These are phyloP conservation scores for Thamnaconus septentrionalis DNA, from an alignment of 2,113 vertebrate genomes.

Conservation along the genomic window DNA sequence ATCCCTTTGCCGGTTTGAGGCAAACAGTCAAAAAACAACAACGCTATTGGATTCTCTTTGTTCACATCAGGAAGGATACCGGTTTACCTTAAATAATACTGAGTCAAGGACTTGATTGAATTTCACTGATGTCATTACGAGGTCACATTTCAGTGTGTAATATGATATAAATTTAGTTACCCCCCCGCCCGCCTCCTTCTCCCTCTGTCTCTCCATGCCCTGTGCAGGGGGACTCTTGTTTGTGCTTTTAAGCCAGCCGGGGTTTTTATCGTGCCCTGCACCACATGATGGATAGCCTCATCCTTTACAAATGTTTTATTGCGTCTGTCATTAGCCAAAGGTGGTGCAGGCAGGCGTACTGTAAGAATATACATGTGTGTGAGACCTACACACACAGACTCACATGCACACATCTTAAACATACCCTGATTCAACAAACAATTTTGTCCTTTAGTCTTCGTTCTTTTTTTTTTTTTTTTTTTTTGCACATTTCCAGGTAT, in stretches of 20 bases:
- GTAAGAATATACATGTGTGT: constrained; percentile 34
- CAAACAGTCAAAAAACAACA: constrained; percentile 48
- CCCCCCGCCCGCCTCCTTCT: constrained; percentile 20
- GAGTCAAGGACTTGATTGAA: constrained; percentile 78
- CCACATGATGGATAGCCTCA: constrained; percentile 67
- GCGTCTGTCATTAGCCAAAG: constrained; percentile 68
- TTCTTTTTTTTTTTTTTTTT: neutral
- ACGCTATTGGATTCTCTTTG: constrained; percentile 73
- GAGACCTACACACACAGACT: no score
- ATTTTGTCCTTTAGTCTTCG: neutral
- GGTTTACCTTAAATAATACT: constrained; percentile 80
- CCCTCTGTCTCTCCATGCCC: constrained; percentile 29
- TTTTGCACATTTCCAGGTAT: constrained; percentile 10
- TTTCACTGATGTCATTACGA: constrained; percentile 79
- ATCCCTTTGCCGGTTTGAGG: neutral
- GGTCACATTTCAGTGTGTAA: constrained; percentile 83
- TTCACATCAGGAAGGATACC: constrained; percentile 76
- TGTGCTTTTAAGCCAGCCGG: constrained; percentile 70
- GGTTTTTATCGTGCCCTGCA: constrained; percentile 41
- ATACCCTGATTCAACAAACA: no score
- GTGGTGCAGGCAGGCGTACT: constrained; percentile 46
- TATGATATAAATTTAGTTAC: constrained; percentile 79
- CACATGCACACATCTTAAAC: neutral
- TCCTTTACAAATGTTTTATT: constrained; percentile 71
- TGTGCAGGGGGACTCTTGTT: constrained; percentile 53